These are phyloP conservation scores for Galerucella calmariensis DNA, from an alignment of 2,888 invertebrate species.

Conservation along the genomic window DNA sequence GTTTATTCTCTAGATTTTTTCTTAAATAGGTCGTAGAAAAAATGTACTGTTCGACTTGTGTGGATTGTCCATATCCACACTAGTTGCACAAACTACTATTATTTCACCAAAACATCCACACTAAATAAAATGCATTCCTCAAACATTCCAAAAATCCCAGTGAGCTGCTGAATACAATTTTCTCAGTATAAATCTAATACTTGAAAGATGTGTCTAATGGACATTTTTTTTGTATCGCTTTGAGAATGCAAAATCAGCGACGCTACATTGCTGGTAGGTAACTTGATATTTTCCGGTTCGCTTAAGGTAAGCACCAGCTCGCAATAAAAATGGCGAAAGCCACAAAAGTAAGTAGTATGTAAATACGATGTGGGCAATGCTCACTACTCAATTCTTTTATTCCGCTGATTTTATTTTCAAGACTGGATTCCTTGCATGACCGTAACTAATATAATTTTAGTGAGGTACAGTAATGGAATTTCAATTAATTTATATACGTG, in stretches of 20 bases:
- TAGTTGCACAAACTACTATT: no score
- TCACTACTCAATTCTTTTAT: slow-evolving; percentile 46
- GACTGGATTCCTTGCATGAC: slow-evolving; percentile 47
- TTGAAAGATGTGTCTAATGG: neutral
- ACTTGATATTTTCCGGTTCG: slow-evolving; percentile 23
- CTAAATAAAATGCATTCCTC: neutral
- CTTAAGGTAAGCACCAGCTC: neutral
- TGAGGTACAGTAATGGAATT: neutral
- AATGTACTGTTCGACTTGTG: no score
- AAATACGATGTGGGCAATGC: slow-evolving; percentile 51
- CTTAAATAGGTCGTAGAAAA: no score
- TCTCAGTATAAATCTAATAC: neutral
- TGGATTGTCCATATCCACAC: no score
- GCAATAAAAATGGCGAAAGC: slow-evolving; percentile 20
- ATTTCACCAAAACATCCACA: neutral
- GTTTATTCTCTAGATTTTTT: no score
- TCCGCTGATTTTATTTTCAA: slow-evolving; percentile 52
- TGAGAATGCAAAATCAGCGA: neutral
- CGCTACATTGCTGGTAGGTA: slow-evolving; percentile 5
- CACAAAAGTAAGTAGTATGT: slow-evolving; percentile 47
- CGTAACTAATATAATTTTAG: neutral
- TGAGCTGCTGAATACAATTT: neutral
- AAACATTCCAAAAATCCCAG: neutral
- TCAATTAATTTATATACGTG: no score
- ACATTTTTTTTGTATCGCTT: neutral